Evolutionary conservation across 2,888 invertebrate species (phyloP), one percentile per base, ranked within the genome.

Genomic region (Drosophila ustulata): DNA sequence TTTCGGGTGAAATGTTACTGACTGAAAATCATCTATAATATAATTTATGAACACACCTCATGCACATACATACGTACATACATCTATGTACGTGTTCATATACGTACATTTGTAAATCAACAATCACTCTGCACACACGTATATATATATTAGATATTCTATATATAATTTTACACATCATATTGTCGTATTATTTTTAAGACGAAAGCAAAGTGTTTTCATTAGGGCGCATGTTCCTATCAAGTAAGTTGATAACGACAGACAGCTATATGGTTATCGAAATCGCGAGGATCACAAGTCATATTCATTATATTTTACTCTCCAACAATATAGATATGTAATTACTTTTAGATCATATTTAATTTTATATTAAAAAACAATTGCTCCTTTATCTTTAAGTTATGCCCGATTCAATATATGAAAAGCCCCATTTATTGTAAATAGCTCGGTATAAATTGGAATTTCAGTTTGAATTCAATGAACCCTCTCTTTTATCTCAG

Each of bases 11-110:
- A 59, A 66, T 75, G 61, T 71, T 72, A 78, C 74, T 78, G 86
- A 86, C 86, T 88, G 86, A 86, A 69, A 80, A 84, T 79, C 82
- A 86, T 86, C 87, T 83, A 56, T 81, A 82, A 75, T 67, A 18
- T 74, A 56, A 64, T 64, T 57, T 57, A 67, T 61, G 34, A 56
- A 56, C 50, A 59, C 52, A 43, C 34, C 57, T 53, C 73, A 71
- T 58, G 52, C 71, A 59, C 66, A 63, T 71, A 69, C 23, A 53
- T 61, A 45, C 37, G 6, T 28, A 28, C 5, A 51, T 51, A 46
- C 45, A 66, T 63, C 56, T n/a, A 39, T n/a, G 26, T 26, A 26
- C 26, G 26, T 26, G 26, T 26, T 4, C 3, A 58, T 43, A 53
- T 13, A 37, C 45, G 30, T 39, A 46, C 30, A 43, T 51, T 25